phyloP scores from a whole-genome alignment of 2,113 vertebrate species.

The Lepidothrix coronata region DNA sequence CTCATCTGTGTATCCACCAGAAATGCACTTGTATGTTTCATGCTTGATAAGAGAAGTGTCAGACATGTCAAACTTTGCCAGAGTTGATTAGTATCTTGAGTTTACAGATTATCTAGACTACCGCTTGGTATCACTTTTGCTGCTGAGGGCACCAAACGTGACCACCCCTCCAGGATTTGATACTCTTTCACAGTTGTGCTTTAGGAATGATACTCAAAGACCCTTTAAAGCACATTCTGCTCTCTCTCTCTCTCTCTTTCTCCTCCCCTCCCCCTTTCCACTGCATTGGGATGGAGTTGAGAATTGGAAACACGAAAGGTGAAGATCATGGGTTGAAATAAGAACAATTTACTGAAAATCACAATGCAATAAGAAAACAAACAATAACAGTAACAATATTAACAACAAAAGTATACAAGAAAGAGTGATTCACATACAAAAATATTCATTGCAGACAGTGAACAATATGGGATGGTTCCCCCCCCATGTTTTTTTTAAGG shows the following conservation, averaged over 20 bases:
- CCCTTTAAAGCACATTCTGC: too few relatives aligned
- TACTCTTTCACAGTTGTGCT: neutral
- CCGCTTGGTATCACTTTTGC: neutral
- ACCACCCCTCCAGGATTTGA: neutral
- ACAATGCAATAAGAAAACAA: neutral
- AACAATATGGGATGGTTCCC: neutral
- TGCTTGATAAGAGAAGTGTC: neutral
- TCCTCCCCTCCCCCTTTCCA: neutral
- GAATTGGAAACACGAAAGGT: neutral
- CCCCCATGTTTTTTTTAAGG: neutral
- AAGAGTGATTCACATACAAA: neutral
- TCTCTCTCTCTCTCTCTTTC: too few relatives aligned
- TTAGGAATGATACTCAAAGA: neutral
- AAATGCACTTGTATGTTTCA: neutral
- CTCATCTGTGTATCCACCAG: neutral
- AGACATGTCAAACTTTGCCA: neutral
- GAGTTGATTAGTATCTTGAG: neutral
- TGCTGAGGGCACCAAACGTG: neutral
- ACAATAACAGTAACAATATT: neutral
- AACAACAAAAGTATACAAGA: neutral
- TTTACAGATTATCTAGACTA: neutral
- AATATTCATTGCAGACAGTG: neutral
- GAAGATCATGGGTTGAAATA: rapidly evolving
- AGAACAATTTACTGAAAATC: neutral
- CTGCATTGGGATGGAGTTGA: neutral